Evolutionary conservation across 1,140 invertebrate species (phyloP).

Genomic region (Reticulitermes speratus): DNA sequence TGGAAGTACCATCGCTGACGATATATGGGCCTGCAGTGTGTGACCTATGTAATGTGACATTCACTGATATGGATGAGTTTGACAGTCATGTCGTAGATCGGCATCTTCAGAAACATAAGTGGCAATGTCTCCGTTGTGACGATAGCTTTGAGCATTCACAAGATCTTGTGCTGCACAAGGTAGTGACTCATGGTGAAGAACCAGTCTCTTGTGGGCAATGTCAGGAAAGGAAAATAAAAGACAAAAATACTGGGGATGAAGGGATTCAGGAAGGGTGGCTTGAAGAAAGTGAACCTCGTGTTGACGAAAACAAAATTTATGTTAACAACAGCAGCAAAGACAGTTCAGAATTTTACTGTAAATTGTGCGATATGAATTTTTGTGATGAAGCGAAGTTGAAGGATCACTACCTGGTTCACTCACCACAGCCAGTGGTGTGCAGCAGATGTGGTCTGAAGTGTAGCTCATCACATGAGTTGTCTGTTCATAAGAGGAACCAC

Average conservation of each 20-base stretch:
- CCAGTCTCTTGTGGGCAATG: slow-evolving; percentile 32
- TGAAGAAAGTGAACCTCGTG: background rate
- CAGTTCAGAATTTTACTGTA: background rate
- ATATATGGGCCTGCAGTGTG: slow-evolving; percentile 37
- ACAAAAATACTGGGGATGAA: background rate
- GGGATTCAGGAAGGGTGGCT: background rate
- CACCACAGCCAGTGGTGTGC: slow-evolving; percentile 33
- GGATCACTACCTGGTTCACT: slow-evolving; percentile 38
- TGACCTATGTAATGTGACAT: slow-evolving; percentile 39
- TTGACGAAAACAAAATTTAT: background rate
- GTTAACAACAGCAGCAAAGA: background rate
- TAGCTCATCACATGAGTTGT: slow-evolving; percentile 40
- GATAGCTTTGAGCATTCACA: slow-evolving; percentile 34
- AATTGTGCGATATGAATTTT: background rate
- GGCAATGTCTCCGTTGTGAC: slow-evolving; percentile 38
- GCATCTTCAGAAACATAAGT: slow-evolving; percentile 36
- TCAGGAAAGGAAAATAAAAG: background rate
- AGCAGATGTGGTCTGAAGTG: slow-evolving; percentile 39
- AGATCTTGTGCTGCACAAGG: slow-evolving; percentile 38
- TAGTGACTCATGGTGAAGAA: slow-evolving; percentile 33
- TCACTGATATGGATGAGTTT: slow-evolving; percentile 38
- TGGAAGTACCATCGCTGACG: background rate
- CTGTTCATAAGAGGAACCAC: slow-evolving; percentile 39
- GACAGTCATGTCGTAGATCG: slow-evolving; percentile 38
- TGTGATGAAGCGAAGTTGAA: slow-evolving; percentile 37